Percentiles rank a stretch among this genome's conserved stretches.
phyloP scores from a whole-genome alignment of 2,888 invertebrate genomes.

The Aspidapion aeneum region DNA sequence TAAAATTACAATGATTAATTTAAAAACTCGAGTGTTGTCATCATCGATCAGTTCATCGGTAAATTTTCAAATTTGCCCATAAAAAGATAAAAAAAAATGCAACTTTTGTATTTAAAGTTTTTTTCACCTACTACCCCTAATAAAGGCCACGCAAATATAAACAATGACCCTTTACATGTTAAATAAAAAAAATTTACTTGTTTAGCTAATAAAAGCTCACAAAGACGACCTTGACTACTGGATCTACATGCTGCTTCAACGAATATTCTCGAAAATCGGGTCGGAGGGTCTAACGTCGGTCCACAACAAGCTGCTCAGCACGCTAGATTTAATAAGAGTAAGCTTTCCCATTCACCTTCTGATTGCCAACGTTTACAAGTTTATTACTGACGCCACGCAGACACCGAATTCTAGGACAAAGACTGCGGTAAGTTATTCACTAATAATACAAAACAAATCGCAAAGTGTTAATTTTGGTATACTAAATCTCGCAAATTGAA shows the following conservation, averaged over 20 bases:
- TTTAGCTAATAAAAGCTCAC: conserved; percentile 66
- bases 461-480: too few relatives aligned
- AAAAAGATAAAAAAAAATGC: too few relatives aligned
- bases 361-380: conserved; percentile 67
- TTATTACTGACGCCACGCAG: conserved; percentile 88
- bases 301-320: conserved; percentile 85
- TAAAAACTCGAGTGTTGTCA: too few relatives aligned
- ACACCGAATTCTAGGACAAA: conserved; percentile 85
- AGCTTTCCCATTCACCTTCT: conserved; percentile 66
- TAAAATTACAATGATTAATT: too few relatives aligned
- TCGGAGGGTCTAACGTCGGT: conserved; percentile 90
- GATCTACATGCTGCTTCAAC: conserved; percentile 81
- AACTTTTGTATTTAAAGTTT: too few relatives aligned
- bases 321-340: conserved; percentile 71
- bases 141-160: too few relatives aligned
- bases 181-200: too few relatives aligned
- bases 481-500: too few relatives aligned
- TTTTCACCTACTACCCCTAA: too few relatives aligned
- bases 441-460: background rate
- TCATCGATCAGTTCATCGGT: too few relatives aligned
- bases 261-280: conserved; percentile 74
- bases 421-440: conserved; percentile 48
- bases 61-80: too few relatives aligned
- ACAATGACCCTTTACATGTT: too few relatives aligned
- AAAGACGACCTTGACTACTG: conserved; percentile 87